Percentiles rank a stretch among this genome's conserved stretches.
These are phyloP conservation scores for Melieria omissa DNA, from an alignment of 2,888 invertebrate species.

Conservation along the genomic window DNA sequence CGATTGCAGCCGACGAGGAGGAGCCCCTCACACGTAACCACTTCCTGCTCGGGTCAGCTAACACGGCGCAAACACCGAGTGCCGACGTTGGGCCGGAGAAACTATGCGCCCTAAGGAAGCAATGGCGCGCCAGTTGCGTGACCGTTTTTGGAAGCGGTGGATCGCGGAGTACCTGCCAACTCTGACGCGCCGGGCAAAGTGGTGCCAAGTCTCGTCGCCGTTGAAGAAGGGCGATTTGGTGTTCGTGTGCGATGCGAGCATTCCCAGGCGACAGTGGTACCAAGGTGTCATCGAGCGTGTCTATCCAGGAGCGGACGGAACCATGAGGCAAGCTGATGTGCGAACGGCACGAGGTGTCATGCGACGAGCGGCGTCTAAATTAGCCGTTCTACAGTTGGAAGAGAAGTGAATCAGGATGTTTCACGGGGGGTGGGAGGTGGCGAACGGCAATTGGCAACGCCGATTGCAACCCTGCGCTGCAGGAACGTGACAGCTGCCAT, in stretches of 20 bases:
- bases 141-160: no score
- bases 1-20: slow-evolving; percentile 33
- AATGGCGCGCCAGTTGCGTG: no score
- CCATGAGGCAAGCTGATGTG: slow-evolving; percentile 32
- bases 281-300: slow-evolving; percentile 35
- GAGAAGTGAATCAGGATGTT: slow-evolving; percentile 30
- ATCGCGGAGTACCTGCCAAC: no score
- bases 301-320: slow-evolving; percentile 32
- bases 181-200: slow-evolving; percentile 22
- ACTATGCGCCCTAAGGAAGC: no score
- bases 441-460: no score
- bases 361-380: slow-evolving; percentile 46
- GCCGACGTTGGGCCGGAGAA: no score
- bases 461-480: no score
- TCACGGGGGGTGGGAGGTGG: background rate
- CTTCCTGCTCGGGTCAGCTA: slow-evolving; percentile 23
- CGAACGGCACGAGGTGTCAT: slow-evolving; percentile 43
- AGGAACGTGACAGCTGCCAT: no score
- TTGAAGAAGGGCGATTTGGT: slow-evolving; percentile 36
- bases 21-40: slow-evolving; percentile 41
- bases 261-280: slow-evolving; percentile 37
- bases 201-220: slow-evolving; percentile 34
- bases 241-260: slow-evolving; percentile 37
- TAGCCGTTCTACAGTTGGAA: slow-evolving; percentile 66
- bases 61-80: no score